phyloP scores from a whole-genome alignment of 2,113 vertebrate genomes.

The Amia ocellicauda region DNA sequence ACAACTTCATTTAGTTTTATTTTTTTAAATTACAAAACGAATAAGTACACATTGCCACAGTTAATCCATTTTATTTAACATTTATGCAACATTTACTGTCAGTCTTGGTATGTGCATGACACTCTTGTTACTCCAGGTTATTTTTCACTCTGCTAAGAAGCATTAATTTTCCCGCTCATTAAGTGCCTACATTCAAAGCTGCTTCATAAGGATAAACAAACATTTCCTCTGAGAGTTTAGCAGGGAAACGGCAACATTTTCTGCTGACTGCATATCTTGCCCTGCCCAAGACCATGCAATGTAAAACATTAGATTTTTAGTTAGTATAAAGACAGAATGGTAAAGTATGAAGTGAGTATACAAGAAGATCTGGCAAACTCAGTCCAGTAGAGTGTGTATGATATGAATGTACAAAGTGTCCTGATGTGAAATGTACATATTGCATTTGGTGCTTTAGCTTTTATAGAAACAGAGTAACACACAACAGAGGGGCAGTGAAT shows the following conservation, averaged over 20 bases:
- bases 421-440: no score
- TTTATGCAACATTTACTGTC: conserved; percentile 4
- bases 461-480: no score
- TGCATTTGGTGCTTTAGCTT: no score
- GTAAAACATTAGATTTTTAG: no score
- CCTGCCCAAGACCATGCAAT: no score
- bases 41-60: background rate
- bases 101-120: background rate
- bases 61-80: conserved; percentile 14
- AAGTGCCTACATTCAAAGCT: conserved; percentile 28
- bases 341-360: no score
- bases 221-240: conserved; percentile 34
- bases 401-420: no score
- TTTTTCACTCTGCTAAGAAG: conserved; percentile 23
- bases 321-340: no score
- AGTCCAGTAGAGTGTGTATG: no score
- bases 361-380: no score
- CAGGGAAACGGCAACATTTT: conserved; percentile 18
- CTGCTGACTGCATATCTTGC: conserved; percentile 24
- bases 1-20: no score
- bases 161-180: conserved; percentile 45
- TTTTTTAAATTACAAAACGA: conserved; percentile 12
- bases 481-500: no score
- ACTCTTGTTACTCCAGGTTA: conserved; percentile 19
- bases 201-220: conserved; percentile 46